phyloP scores from a whole-genome alignment of 2,888 invertebrate species.

The Ophion costatus region DNA sequence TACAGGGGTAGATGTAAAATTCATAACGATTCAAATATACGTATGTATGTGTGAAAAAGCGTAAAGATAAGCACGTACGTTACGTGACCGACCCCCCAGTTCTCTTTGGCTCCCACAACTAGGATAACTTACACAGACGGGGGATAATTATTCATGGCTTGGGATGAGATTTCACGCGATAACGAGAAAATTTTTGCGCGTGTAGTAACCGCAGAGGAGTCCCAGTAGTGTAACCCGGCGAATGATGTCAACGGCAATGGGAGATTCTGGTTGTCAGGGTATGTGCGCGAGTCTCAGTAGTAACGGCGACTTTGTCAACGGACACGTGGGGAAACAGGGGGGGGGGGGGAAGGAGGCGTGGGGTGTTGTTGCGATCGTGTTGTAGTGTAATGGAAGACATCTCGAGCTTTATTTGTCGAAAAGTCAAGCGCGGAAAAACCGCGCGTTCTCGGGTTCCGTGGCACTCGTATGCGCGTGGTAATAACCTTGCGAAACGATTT shows the following conservation, averaged over 20 bases:
- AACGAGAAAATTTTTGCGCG: conserved; percentile 28
- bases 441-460: neutral
- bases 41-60: conserved; percentile 30
- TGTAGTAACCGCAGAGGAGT: neutral
- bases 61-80: conserved; percentile 65
- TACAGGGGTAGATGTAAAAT: conserved; percentile 16
- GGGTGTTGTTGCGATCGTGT: neutral
- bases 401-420: neutral
- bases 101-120: neutral
- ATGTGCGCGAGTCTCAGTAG: neutral
- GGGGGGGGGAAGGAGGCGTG: neutral
- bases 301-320: neutral
- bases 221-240: neutral
- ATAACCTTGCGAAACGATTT: neutral
- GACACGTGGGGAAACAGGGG: neutral
- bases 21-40: conserved; percentile 16
- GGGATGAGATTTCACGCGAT: conserved; percentile 58
- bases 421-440: neutral
- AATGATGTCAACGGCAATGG: neutral
- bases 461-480: neutral
- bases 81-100: conserved; percentile 53
- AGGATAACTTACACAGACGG: conserved; percentile 4
- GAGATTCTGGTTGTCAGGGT: neutral
- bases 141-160: conserved; percentile 64
- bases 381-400: neutral